These are phyloP conservation scores for Parus major DNA, from an alignment of 2,113 vertebrate species.

Conservation along the genomic window DNA sequence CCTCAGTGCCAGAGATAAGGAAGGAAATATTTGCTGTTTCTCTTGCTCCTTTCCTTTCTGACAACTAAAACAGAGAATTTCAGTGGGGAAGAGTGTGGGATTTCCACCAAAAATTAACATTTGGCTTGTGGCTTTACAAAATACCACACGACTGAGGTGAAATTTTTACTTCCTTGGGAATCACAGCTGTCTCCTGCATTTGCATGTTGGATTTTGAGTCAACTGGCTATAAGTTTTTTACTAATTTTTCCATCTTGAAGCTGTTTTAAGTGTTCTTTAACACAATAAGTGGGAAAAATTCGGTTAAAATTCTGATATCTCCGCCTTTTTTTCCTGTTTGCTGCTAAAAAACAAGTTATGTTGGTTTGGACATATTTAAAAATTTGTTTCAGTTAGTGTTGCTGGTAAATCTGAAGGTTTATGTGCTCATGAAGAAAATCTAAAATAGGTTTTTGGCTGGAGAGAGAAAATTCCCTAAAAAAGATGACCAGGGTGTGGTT, in stretches of 20 bases:
- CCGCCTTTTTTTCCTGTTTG: not conserved
- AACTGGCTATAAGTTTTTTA: not conserved
- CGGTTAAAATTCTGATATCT: not conserved
- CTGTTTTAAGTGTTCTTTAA: not conserved
- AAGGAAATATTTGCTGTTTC: not conserved
- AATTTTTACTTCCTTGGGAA: not conserved
- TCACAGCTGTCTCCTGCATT: rapidly evolving
- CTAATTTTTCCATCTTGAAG: not conserved
- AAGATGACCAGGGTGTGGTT: not conserved
- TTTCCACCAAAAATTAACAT: not conserved
- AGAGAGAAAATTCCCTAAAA: not conserved
- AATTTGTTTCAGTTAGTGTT: not conserved
- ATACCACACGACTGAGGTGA: rapidly evolving
- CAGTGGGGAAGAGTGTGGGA: rapidly evolving
- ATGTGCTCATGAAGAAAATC: not conserved
- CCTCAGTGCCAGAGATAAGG: not conserved
- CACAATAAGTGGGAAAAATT: rapidly evolving
- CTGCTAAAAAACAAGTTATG: rapidly evolving
- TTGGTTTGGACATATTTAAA: not conserved
- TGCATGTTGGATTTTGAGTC: not conserved
- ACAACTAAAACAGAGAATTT: rapidly evolving
- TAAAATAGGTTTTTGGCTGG: not conserved
- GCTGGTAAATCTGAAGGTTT: not conserved
- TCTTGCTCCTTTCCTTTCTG: not conserved
- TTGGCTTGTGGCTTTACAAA: not conserved